Base-by-base conservation (phyloP, 2,888 invertebrate species). In the Stenodera caucasica region DNA sequence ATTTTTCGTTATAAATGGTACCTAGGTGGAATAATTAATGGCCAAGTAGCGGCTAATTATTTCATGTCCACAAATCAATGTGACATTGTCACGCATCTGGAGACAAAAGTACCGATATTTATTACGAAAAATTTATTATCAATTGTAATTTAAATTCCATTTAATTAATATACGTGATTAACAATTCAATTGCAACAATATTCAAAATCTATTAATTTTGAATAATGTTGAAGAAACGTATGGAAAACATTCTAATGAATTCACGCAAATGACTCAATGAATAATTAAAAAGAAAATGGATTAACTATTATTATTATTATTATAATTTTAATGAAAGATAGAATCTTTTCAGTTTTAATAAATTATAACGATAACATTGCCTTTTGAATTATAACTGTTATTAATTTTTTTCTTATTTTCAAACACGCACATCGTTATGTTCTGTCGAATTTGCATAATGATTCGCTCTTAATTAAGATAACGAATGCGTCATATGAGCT, bases 381-480 rank as follows among this genome's bases (percentile, higher is more conserved):
- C 67, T n/a, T 70, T 68, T 73, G 72, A 74, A 74, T 74, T 72
- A 73, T 70, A 68, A 66, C 64, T n/a, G n/a, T n/a, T n/a, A n/a
- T n/a, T 63, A 55, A 58, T 55, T 53, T 37, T 57, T 63, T 65
- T 67, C 68, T 67, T 64, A 63, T 61, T 45, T 45, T 9, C 18
- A 59, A 65, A 69, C 73, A 72, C 74, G 72, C 74, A 73, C 70
- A 66, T 66, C 69, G 66, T 63, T 67, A 70, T 68, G 68, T 61
- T 45, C 60, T 65, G 55, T 55, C 58, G 60, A 68, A 75, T 76
- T 75, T 73, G 61, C 75, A 76, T 76, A 75, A 75, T 75, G 72
- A 74, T 75, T 72, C 73, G 66, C 70, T 71, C 71, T 73, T 75
- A 74, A 74, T 76, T 76, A 75, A 73, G 74, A 72, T 70, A 71